Conservation (phyloP, 2,797 vertebrate genomes). For the Mastacembelus armatus region DNA sequence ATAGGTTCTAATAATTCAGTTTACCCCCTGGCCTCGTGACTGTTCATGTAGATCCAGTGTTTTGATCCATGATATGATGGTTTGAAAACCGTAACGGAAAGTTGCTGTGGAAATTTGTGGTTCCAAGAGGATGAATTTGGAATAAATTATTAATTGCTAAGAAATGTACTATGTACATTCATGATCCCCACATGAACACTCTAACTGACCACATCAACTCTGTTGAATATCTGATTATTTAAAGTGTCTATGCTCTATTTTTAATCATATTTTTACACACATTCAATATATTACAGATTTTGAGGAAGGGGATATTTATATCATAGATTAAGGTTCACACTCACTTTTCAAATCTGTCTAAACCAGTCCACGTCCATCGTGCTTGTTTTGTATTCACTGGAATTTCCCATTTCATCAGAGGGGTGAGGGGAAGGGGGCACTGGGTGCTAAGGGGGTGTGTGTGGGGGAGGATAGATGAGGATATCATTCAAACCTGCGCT, state of each 20-base stretch:
- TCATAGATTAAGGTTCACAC: slow-evolving; percentile 5
- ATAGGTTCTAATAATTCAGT: slow-evolving; percentile 5
- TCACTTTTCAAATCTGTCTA: slow-evolving; percentile 14
- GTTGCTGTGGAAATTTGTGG: not conserved
- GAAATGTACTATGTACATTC: not conserved
- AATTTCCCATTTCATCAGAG: slow-evolving; percentile 29
- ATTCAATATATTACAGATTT: no score
- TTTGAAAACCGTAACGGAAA: not conserved
- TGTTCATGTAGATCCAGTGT: not conserved
- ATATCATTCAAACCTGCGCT: slow-evolving; percentile 73
- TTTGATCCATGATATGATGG: not conserved
- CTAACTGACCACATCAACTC: not conserved
- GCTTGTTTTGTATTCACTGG: slow-evolving; percentile 39
- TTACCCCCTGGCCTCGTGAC: not conserved
- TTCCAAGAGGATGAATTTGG: slow-evolving; percentile 6
- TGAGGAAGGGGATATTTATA: not conserved
- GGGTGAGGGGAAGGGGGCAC: slow-evolving; percentile 51
- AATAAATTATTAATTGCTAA: not conserved
- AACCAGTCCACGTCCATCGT: not conserved
- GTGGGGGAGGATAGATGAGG: slow-evolving; percentile 58
- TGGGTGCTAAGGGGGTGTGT: slow-evolving; percentile 37
- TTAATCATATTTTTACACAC: not conserved
- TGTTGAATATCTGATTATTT: not conserved
- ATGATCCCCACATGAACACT: slow-evolving; percentile 4
- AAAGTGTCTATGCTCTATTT: not conserved